These are phyloP conservation scores for Ptyas mucosa DNA, from an alignment of 2,113 vertebrate species.

Conservation along the genomic window DNA sequence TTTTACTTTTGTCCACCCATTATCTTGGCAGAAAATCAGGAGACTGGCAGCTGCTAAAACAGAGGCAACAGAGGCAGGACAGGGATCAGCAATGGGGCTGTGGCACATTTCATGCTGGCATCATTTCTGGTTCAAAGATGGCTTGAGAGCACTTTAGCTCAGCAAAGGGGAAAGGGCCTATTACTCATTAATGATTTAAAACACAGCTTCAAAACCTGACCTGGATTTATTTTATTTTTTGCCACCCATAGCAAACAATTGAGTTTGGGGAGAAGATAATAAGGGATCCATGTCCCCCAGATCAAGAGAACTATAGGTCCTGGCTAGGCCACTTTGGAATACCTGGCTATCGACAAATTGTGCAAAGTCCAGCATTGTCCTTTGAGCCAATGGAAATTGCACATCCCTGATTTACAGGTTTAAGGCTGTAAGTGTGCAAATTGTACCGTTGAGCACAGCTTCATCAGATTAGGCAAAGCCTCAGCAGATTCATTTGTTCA, in stretches of 20 bases:
- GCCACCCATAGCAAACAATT: neutral
- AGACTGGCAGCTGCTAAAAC: neutral
- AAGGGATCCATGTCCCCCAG: neutral
- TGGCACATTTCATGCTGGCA: neutral
- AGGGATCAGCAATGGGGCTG: neutral
- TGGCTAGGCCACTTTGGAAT: neutral
- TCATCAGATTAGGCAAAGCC: neutral
- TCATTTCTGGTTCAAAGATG: neutral
- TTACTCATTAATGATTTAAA: neutral
- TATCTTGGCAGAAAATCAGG: neutral
- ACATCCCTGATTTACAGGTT: neutral
- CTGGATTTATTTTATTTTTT: neutral
- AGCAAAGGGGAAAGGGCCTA: neutral
- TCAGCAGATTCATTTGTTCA: neutral
- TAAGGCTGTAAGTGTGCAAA: neutral
- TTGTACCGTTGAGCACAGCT: neutral
- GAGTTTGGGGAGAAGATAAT: neutral
- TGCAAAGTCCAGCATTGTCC: neutral
- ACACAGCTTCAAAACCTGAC: neutral
- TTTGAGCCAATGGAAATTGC: neutral
- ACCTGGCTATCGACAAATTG: neutral
- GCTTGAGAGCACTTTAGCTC: neutral
- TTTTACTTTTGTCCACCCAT: neutral
- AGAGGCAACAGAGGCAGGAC: neutral
- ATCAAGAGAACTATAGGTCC: neutral